A percentile compares a stretch with the other conserved stretches of the same genome.
Evolutionary conservation across 2,113 vertebrate genomes (phyloP).

Genomic region (Percina caprodes): DNA sequence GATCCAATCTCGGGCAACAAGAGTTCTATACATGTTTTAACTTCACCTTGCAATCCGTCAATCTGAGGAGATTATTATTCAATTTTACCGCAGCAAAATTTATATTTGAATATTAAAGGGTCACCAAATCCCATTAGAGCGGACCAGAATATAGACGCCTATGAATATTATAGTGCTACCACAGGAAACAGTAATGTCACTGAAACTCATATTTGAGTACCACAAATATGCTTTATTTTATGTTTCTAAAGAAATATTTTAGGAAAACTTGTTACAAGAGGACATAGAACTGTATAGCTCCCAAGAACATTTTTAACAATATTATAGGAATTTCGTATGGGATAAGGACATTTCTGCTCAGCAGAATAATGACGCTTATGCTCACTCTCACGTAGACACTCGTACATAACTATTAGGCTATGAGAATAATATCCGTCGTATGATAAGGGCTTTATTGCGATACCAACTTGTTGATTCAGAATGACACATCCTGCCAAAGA

Average conservation of each 20-base stretch:
- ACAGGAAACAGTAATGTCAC: conserved; percentile 38
- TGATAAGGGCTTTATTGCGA: not conserved
- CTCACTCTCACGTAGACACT: not conserved
- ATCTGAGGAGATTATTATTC: not conserved
- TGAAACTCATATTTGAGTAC: conserved; percentile 7
- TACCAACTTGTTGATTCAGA: conserved; percentile 57
- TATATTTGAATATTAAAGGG: conserved; percentile 3
- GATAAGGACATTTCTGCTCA: not conserved
- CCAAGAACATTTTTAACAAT: not conserved
- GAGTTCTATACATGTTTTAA: not conserved
- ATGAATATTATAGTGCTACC: conserved; percentile 48
- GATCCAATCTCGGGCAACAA: conserved; percentile 18
- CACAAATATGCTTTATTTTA: conserved; percentile 15
- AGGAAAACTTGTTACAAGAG: conserved; percentile 14
- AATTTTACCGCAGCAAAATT: not conserved
- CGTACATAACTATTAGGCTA: not conserved
- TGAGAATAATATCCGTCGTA: not conserved
- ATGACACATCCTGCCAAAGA: conserved; percentile 30
- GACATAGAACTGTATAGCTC: not conserved
- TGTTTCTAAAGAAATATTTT: conserved; percentile 6
- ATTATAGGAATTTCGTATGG: not conserved
- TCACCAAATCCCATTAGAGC: not conserved
- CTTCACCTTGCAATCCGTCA: not conserved
- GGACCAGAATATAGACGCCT: conserved; percentile 51
- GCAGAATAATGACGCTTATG: not conserved